Percentiles rank a stretch among this genome's conserved stretches.
Conservation (phyloP, 2,113 vertebrate genomes). For the Thryonomys swinderianus region DNA sequence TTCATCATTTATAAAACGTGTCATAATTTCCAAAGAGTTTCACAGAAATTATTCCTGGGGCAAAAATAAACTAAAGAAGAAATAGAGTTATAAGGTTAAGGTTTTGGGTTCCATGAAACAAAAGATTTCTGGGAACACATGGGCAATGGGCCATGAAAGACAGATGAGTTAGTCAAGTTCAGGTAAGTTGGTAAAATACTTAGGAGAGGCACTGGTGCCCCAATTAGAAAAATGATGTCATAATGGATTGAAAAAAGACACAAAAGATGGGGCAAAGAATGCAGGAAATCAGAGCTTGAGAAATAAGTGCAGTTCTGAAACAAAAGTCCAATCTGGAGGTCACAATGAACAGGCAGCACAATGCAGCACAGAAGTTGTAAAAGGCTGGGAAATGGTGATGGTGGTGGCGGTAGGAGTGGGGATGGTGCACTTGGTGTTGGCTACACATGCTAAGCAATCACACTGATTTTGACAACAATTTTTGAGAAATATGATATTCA, state of each 20-base stretch:
- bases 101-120: background rate
- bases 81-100: background rate
- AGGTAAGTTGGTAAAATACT: background rate
- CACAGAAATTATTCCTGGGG: background rate
- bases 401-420: too few relatives aligned
- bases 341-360: background rate
- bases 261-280: background rate
- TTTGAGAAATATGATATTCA: background rate
- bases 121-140: background rate
- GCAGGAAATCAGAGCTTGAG: background rate
- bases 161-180: background rate
- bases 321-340: background rate
- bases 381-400: background rate
- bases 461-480: background rate
- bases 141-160: background rate
- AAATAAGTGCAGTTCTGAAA: background rate
- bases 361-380: background rate
- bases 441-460: background rate
- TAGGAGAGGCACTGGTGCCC: background rate
- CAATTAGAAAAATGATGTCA: background rate
- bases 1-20: background rate
- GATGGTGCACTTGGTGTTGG: too few relatives aligned
- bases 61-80: slow-evolving; percentile 17
- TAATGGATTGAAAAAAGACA: background rate
- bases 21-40: slow-evolving; percentile 22